These are phyloP conservation scores for Rhinophrynus dorsalis DNA, from an alignment of 2,797 vertebrate species.

Conservation along the genomic window DNA sequence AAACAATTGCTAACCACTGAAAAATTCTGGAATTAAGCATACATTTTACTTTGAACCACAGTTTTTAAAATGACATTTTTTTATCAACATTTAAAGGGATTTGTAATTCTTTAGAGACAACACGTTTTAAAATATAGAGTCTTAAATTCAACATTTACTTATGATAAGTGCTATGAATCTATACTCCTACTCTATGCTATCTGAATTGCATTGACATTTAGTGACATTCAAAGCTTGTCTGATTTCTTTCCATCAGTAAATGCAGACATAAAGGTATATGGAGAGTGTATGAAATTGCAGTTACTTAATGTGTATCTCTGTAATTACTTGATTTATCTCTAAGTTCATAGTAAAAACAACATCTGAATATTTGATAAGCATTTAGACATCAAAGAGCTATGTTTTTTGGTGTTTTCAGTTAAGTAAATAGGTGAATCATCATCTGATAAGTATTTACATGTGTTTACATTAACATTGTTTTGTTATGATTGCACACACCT, in stretches of 20 bases:
- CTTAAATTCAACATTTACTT: conserved; percentile 42
- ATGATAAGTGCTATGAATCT: conserved; percentile 28
- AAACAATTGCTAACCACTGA: neutral
- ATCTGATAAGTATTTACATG: too few species aligned
- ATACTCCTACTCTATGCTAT: conserved; percentile 21
- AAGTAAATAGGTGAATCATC: too few species aligned
- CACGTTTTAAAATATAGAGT: conserved; percentile 32
- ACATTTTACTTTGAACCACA: neutral
- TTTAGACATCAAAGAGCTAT: too few species aligned
- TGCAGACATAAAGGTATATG: neutral
- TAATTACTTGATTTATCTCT: conserved; percentile 19
- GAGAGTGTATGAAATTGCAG: conserved; percentile 10
- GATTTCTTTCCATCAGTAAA: conserved; percentile 30
- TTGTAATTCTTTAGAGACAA: conserved; percentile 32
- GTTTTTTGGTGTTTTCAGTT: too few species aligned
- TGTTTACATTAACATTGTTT: too few species aligned
- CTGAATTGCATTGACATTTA: conserved; percentile 52
- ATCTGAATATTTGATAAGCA: neutral
- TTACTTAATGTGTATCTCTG: conserved; percentile 30
- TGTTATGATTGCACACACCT: too few species aligned
- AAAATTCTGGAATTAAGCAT: neutral
- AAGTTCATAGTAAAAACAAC: neutral
- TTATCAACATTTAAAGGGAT: conserved; percentile 41
- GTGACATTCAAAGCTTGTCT: conserved; percentile 50
- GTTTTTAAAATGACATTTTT: conserved; percentile 25